Percentiles rank a stretch among this genome's conserved stretches.
phyloP scores from a whole-genome alignment of 2,797 vertebrate genomes.

The Alosa sapidissima region DNA sequence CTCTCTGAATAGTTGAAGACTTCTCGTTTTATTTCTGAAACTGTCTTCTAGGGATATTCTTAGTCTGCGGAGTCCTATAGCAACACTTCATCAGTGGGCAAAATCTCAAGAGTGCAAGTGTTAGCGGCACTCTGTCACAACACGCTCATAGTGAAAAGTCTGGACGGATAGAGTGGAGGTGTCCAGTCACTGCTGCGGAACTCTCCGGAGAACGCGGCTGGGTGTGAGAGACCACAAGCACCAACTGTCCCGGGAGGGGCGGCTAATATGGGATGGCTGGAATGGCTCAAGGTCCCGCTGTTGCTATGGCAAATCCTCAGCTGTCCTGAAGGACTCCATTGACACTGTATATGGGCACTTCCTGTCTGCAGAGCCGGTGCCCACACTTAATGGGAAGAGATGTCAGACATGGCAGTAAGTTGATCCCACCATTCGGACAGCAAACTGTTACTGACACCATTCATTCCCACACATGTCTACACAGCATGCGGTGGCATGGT shows the following conservation, averaged over 20 bases:
- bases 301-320: constrained; percentile 35
- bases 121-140: not conserved
- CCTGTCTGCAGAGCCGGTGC: not conserved
- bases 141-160: constrained; percentile 10
- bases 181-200: constrained; percentile 1
- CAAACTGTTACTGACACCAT: not conserved
- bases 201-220: not conserved
- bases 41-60: not conserved
- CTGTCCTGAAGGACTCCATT: constrained; percentile 29
- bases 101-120: not conserved
- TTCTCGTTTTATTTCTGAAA: not conserved
- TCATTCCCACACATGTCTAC: not conserved
- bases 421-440: not conserved
- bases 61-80: not conserved
- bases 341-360: constrained; percentile 22
- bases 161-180: not conserved
- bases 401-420: not conserved
- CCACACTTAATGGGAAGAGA: not conserved
- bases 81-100: not conserved
- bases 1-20: not conserved
- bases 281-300: constrained; percentile 39
- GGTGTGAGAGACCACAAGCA: constrained; percentile 8
- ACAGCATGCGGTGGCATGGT: not conserved
- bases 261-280: constrained; percentile 32
- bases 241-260: constrained; percentile 29